These are phyloP conservation scores for Momotus momota DNA, from an alignment of 2,797 vertebrate species.

Conservation along the genomic window DNA sequence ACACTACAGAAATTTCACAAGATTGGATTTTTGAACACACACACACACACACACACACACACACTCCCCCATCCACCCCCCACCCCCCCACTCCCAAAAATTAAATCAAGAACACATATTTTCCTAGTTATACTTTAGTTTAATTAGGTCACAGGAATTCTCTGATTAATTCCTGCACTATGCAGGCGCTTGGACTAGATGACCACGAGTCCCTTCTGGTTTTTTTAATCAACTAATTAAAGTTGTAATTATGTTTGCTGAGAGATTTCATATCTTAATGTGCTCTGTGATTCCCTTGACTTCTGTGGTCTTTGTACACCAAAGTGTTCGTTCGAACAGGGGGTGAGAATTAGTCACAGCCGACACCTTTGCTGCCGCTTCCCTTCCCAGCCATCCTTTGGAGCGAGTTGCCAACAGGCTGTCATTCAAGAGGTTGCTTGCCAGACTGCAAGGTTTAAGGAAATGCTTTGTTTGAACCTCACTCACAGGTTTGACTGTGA, in stretches of 20 bases:
- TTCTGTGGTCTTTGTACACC: not conserved
- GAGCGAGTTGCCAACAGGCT: not conserved
- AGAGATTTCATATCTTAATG: not conserved
- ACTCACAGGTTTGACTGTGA: no score
- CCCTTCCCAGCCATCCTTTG: not conserved
- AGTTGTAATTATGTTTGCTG: not conserved
- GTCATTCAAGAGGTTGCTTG: not conserved
- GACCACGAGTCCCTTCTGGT: not conserved
- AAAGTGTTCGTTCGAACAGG: not conserved
- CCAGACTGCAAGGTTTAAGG: no score
- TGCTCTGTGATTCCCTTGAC: not conserved
- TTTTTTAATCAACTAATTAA: constrained; percentile 26
- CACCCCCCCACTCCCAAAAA: not conserved
- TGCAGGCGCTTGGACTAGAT: not conserved
- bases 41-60: no score
- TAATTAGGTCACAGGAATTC: not conserved
- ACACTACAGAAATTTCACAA: not conserved
- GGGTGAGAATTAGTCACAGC: not conserved
- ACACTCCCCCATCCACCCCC: no score
- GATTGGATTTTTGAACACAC: not conserved
- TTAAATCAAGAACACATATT: not conserved
- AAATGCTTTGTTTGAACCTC: no score
- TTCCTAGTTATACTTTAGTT: not conserved
- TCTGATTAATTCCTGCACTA: not conserved
- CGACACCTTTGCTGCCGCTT: not conserved